Evolutionary conservation across 2,888 invertebrate species (phyloP), one percentile per base, ranked within the genome.

Genomic region (Panopea generosa): DNA sequence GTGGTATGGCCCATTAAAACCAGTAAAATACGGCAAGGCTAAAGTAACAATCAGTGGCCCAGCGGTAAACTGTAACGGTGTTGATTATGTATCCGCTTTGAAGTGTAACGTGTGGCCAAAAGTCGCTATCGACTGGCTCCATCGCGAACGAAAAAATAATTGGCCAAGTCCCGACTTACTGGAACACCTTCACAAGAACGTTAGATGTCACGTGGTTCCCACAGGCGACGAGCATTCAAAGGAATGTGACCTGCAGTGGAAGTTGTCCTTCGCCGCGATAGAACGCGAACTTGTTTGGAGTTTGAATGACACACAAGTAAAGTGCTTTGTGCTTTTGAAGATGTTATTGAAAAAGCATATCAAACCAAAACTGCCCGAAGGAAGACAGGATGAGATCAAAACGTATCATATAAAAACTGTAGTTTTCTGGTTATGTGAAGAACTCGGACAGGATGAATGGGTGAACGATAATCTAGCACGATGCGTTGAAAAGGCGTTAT

Each of bases 231-330:
- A 56, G 18, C 49, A n/a, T 26, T 71, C 70, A 16, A 1, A 26
- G 29, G 9, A 18, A 3, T 27, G 1, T 18, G 11, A 38, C 2
- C 56, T 26, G 9, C 63, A 71, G 22, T 71, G 63, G 70, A 29
- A 63, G 20, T 11, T 71, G 29, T 63, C 70, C 6, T 71, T 52
- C 27, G 20, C 63, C 7, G 47, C 56, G 11, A 50, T 56, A n/a
- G 70, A 71, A 40, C 33, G 57, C 22, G 70, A 71, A 52, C 52
- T 71, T 1, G 27, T 71, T 2, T 71, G 70, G 70, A 71, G 49
- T 22, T 57, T 71, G 18, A 71, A 71, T 27, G 63, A 63, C 40
- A 52, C 45, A 26, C 70, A 71, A 24, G 3, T 71, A 9, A 49
- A 63, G 22, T 50, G 50, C 18, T 71, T 63, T 45, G 16, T 71